A percentile compares a stretch with the other conserved stretches of the same genome.
Conservation (phyloP, 1,140 invertebrate species). For the Drosophila biarmipes region DNA sequence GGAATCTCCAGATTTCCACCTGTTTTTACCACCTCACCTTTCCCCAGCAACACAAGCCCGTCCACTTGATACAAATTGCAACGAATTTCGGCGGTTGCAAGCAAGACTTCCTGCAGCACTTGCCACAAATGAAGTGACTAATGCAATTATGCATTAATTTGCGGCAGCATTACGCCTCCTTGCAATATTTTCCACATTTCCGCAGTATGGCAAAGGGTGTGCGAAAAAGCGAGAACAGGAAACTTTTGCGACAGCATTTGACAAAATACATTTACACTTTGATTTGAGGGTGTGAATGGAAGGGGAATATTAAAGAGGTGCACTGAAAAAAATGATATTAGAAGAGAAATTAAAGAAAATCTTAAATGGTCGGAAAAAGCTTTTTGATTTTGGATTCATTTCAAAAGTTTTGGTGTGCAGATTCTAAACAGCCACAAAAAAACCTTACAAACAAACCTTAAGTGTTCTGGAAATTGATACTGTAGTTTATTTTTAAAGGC, state of each 20-base stretch:
- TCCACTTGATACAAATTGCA: slow-evolving; percentile 64
- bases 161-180: slow-evolving; percentile 39
- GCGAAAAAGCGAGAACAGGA: slow-evolving; percentile 24
- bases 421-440: no score
- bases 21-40: background rate
- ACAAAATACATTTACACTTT: slow-evolving; percentile 77
- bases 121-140: slow-evolving; percentile 68
- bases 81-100: slow-evolving; percentile 63
- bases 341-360: no score
- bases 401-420: no score
- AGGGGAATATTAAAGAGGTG: background rate
- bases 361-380: background rate
- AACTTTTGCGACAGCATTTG: slow-evolving; percentile 56
- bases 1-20: slow-evolving; percentile 1
- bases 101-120: slow-evolving; percentile 21
- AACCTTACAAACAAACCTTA: no score
- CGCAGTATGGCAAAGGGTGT: slow-evolving; percentile 18
- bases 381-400: background rate
- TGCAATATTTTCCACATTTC: slow-evolving; percentile 68
- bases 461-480: no score
- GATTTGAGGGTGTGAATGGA: slow-evolving; percentile 38
- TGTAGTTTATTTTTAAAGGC: no score
- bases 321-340: background rate
- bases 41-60: background rate
- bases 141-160: slow-evolving; percentile 81